phyloP scores from a whole-genome alignment of 2,113 vertebrate genomes.

The Cinclus cinclus region DNA sequence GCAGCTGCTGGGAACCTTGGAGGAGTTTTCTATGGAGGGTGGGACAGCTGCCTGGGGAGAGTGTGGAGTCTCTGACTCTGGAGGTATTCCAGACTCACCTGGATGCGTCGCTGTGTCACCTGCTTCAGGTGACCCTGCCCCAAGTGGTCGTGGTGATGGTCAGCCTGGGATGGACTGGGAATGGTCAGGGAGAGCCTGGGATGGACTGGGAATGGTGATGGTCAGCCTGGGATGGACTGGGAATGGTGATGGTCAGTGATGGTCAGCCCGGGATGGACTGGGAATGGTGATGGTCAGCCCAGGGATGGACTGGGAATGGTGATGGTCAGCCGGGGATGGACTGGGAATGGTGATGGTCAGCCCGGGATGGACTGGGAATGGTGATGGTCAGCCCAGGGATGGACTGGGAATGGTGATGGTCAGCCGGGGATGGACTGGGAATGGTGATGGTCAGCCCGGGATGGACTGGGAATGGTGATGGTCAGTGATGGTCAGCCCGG shows the following conservation, averaged over 20 bases:
- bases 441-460: background rate
- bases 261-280: background rate
- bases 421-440: accelerated
- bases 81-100: too few relatives aligned
- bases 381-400: accelerated
- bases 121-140: background rate
- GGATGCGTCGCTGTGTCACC: background rate
- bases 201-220: background rate
- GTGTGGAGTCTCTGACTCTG: accelerated
- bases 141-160: background rate
- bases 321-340: background rate
- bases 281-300: accelerated
- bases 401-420: too few relatives aligned
- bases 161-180: background rate
- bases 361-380: background rate
- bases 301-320: background rate
- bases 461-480: background rate
- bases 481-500: background rate
- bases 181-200: background rate
- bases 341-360: background rate
- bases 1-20: too few relatives aligned
- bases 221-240: background rate
- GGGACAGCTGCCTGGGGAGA: too few relatives aligned
- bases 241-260: too few relatives aligned
- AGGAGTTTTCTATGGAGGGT: accelerated